phyloP scores from a whole-genome alignment of 2,888 invertebrate genomes.

The Dynastes maya region DNA sequence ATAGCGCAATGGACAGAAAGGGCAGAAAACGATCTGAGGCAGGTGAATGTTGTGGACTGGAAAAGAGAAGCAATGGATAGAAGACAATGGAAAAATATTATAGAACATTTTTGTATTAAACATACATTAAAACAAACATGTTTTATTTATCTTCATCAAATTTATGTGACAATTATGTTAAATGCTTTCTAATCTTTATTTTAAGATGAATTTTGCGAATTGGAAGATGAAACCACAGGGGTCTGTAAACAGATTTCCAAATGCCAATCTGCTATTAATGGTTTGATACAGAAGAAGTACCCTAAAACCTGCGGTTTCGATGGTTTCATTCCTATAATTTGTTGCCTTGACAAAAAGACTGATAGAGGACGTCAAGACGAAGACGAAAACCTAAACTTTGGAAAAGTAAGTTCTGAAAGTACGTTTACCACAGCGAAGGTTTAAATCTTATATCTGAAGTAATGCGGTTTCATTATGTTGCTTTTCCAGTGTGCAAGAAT shows the following conservation, averaged over 20 bases:
- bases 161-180: too few relatives aligned
- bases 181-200: neutral
- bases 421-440: neutral
- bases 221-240: slow-evolving; percentile 21
- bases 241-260: slow-evolving; percentile 35
- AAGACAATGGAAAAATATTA: too few relatives aligned
- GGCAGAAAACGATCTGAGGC: too few relatives aligned
- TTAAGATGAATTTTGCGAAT: slow-evolving; percentile 33
- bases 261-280: slow-evolving; percentile 35
- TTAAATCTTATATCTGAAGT: neutral
- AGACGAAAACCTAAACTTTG: neutral
- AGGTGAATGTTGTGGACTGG: too few relatives aligned
- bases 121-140: too few relatives aligned
- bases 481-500: slow-evolving; percentile 32
- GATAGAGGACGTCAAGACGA: neutral
- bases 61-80: too few relatives aligned
- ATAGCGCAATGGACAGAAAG: too few relatives aligned
- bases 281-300: slow-evolving; percentile 13
- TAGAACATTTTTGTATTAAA: too few relatives aligned
- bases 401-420: slow-evolving; percentile 45
- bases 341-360: slow-evolving; percentile 45
- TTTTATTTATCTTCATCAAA: too few relatives aligned
- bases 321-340: slow-evolving; percentile 44
- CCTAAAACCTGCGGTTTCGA: slow-evolving; percentile 51
- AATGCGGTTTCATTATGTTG: neutral